A percentile compares a stretch with the other conserved stretches of the same genome.
These are phyloP conservation scores for Uloborus plumipes DNA, from an alignment of 2,888 invertebrate genomes.

Conservation along the genomic window DNA sequence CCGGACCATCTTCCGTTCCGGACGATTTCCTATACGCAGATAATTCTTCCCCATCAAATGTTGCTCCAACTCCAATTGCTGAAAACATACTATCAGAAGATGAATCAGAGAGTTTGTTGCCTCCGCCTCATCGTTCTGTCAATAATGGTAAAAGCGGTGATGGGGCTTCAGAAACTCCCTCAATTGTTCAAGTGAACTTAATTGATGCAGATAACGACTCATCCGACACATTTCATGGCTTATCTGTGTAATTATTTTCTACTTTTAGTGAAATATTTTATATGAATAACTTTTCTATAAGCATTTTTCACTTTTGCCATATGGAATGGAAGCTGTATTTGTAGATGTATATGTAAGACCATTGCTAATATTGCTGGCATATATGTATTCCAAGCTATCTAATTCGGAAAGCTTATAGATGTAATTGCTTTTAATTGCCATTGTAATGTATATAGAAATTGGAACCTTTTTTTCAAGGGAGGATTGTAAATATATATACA, in stretches of 20 bases:
- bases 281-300: no score
- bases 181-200: neutral
- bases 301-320: no score
- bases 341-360: no score
- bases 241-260: no score
- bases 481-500: conserved; percentile 4
- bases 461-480: conserved; percentile 1
- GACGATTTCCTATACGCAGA: neutral
- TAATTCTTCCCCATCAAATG: neutral
- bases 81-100: conserved; percentile 41
- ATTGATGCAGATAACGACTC: neutral
- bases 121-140: conserved; percentile 31
- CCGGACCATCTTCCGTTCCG: conserved; percentile 23
- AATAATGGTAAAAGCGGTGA: neutral
- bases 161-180: no score
- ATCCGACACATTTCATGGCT: neutral
- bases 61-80: neutral
- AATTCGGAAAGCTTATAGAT: no score
- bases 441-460: conserved; percentile 10
- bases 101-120: conserved; percentile 34
- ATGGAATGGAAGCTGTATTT: no score
- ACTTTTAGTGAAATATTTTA: no score
- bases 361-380: neutral
- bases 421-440: no score
- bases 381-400: no score